Evolutionary conservation across 2,888 invertebrate species (phyloP).

Genomic region (Tipula confusa): DNA sequence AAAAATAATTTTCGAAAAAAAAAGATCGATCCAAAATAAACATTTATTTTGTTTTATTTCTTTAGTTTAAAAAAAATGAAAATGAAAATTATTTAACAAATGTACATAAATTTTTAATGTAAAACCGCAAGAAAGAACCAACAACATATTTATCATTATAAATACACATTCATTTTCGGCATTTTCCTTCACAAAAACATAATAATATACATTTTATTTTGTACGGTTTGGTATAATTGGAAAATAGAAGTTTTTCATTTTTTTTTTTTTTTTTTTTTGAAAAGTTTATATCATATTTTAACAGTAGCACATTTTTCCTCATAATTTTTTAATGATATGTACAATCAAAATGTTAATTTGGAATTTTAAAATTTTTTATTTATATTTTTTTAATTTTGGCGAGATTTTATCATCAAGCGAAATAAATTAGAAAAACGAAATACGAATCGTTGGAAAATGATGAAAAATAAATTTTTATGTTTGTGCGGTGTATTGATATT

Average conservation of each 20-base stretch:
- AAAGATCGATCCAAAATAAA: constrained; percentile 9
- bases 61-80: not conserved
- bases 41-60: not conserved
- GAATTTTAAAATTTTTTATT: not conserved
- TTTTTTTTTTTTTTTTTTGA: not conserved
- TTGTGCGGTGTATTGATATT: not conserved
- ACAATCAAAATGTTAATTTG: constrained; percentile 6
- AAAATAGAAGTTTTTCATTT: not conserved
- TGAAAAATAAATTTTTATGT: not conserved
- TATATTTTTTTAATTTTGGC: not conserved
- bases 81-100: constrained; percentile 12
- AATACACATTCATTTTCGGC: constrained; percentile 3
- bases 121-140: not conserved
- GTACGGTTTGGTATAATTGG: not conserved
- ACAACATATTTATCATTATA: not conserved
- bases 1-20: not conserved
- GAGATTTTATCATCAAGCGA: not conserved
- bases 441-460: too few species aligned
- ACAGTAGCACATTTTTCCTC: not conserved
- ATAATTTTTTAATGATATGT: not conserved
- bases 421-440: too few species aligned
- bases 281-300: not conserved
- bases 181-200: not conserved
- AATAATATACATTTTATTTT: not conserved
- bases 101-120: constrained; percentile 1